Percentiles rank a stretch among this genome's conserved stretches.
Evolutionary conservation across 2,113 vertebrate species (phyloP).

Genomic region (Dunckerocampus dactyliophorus): DNA sequence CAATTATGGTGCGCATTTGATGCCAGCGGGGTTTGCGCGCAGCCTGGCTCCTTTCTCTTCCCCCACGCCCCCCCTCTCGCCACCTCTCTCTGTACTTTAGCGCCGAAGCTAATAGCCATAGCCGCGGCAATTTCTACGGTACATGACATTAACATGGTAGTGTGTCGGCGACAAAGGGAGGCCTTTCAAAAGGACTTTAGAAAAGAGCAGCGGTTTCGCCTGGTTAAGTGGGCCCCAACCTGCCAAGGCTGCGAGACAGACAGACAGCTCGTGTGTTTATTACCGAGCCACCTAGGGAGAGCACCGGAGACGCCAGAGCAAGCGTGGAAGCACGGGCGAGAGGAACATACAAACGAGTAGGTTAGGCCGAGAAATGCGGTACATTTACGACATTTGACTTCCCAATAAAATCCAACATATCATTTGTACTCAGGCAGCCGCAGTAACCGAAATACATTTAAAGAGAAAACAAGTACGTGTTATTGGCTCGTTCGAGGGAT

Average conservation of each 20-base stretch:
- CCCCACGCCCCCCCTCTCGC: not conserved
- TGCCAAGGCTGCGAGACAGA: conserved; percentile 66
- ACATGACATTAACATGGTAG: conserved; percentile 97
- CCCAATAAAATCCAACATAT: conserved; percentile 42
- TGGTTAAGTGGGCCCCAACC: conserved; percentile 75
- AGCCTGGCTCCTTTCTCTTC: conserved; percentile 42
- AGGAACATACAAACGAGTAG: conserved; percentile 6
- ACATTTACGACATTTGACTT: conserved; percentile 37
- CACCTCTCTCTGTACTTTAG: conserved; percentile 76
- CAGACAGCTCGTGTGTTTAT: conserved; percentile 75
- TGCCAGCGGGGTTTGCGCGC: conserved; percentile 89
- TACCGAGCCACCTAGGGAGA: conserved; percentile 67
- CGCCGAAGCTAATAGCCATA: conserved; percentile 99
- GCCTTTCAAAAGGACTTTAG: conserved; percentile 70
- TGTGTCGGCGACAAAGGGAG: conserved; percentile 73
- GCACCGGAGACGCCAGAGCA: conserved; percentile 22
- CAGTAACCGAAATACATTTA: conserved; percentile 1
- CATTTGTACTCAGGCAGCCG: conserved; percentile 53
- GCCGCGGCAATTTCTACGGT: conserved; percentile 99
- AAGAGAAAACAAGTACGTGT: conserved; percentile 26
- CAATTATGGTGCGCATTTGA: conserved; percentile 99
- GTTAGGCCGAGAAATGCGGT: conserved; percentile 22
- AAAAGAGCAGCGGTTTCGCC: conserved; percentile 71
- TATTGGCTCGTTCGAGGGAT: conserved; percentile 10
- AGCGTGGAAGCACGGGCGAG: conserved; percentile 6